These are phyloP conservation scores for Babylonia areolata DNA, from an alignment of 1,140 invertebrate species.

Conservation along the genomic window DNA sequence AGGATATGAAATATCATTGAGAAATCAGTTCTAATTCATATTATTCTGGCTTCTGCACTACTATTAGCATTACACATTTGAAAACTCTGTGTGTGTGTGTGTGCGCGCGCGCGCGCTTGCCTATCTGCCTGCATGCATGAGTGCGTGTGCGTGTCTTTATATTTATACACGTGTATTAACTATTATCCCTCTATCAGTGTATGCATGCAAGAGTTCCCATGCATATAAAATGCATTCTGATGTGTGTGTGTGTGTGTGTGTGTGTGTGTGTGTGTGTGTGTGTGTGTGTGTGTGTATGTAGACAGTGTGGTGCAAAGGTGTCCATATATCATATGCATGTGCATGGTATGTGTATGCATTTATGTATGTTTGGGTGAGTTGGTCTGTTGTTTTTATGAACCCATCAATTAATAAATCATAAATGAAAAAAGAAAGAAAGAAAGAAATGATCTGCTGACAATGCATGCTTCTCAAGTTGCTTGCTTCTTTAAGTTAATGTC, in stretches of 20 bases:
- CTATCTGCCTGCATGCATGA: neutral
- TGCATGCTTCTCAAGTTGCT: too few species aligned
- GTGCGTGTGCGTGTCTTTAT: neutral
- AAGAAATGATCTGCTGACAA: too few species aligned
- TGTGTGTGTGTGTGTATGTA: neutral
- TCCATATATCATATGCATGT: neutral
- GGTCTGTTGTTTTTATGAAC: too few species aligned
- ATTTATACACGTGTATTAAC: neutral
- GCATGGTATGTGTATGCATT: neutral
- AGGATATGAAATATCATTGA: too few species aligned
- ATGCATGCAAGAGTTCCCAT: neutral
- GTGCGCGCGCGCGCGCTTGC: neutral
- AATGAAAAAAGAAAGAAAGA: too few species aligned
- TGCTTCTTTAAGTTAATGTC: too few species aligned
- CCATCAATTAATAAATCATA: too few species aligned
- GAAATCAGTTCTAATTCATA: too few species aligned
- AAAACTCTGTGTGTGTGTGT: constrained; percentile 27
- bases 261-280: neutral
- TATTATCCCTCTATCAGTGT: too few species aligned
- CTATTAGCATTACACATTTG: too few species aligned
- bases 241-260: constrained; percentile 23
- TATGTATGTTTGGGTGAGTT: neutral
- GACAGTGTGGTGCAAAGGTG: neutral
- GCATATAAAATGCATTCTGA: too few species aligned
- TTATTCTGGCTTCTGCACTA: too few species aligned